Conservation (phyloP, 2,797 vertebrate genomes). For the Sus cebifrons region DNA sequence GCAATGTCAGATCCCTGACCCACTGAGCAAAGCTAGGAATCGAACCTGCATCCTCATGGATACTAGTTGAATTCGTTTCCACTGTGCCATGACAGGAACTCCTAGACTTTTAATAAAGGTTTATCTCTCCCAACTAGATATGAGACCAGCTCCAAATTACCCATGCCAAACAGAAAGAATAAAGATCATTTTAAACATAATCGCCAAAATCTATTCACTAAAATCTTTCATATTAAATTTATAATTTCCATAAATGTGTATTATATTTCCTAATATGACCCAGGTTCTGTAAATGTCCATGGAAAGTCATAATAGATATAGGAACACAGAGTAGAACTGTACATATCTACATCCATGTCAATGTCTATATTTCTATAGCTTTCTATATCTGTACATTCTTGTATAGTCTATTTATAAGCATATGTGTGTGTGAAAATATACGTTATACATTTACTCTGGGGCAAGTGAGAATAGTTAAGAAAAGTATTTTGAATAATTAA, state of each 20-base stretch:
- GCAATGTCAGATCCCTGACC: too few species aligned
- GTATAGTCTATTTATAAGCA: background rate
- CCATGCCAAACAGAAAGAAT: background rate
- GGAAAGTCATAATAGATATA: background rate
- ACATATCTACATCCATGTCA: background rate
- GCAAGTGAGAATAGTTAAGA: background rate
- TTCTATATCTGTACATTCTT: background rate
- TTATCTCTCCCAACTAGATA: background rate
- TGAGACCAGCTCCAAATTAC: background rate
- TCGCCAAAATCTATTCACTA: background rate
- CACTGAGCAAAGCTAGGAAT: too few species aligned
- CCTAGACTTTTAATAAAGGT: background rate
- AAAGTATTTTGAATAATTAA: background rate
- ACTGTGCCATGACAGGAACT: too few species aligned
- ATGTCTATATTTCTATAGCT: background rate
- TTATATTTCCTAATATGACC: background rate
- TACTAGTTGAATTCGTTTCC: too few species aligned
- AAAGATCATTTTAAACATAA: slow-evolving; percentile 40
- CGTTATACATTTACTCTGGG: background rate
- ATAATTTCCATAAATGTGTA: background rate
- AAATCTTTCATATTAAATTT: background rate
- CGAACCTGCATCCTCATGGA: too few species aligned
- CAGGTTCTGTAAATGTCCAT: background rate
- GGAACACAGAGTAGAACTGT: background rate
- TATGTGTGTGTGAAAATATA: background rate